Percentiles rank a stretch among this genome's conserved stretches.
Evolutionary conservation across 2,888 invertebrate species (phyloP).

Genomic region (Drosophila nr. fundita): DNA sequence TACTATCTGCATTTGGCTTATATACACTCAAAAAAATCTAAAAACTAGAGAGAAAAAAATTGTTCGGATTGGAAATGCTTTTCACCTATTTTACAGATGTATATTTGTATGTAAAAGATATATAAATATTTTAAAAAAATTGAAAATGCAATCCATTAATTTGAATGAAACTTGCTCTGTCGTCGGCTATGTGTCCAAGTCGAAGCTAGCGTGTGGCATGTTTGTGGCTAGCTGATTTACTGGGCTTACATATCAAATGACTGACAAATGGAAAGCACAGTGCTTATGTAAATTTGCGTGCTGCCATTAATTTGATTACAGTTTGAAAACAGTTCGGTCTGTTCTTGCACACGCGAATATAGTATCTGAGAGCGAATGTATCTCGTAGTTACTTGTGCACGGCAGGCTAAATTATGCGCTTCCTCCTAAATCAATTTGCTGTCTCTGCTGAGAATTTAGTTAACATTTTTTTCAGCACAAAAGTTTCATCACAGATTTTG

Average conservation of each 20-base stretch:
- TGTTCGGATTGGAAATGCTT: not conserved
- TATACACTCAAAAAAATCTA: not conserved
- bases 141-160: not conserved
- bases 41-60: not conserved
- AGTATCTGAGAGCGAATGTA: conserved; percentile 26
- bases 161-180: not conserved
- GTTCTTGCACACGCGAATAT: conserved; percentile 21
- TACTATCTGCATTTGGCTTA: not conserved
- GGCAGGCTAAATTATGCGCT: conserved; percentile 56
- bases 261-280: conserved; percentile 33
- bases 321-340: conserved; percentile 36
- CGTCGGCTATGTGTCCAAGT: not conserved
- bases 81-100: not conserved
- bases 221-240: conserved; percentile 4
- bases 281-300: conserved; percentile 54
- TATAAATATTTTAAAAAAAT: not conserved
- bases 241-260: conserved; percentile 39
- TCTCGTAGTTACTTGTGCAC: conserved; percentile 50
- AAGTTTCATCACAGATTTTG: conserved; percentile 14
- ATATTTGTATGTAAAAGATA: not conserved
- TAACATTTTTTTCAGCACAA: conserved; percentile 32
- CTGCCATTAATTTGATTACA: conserved; percentile 63
- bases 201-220: not conserved
- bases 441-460: conserved; percentile 22
- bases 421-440: conserved; percentile 44